Percentiles rank a stretch among this genome's conserved stretches.
Evolutionary conservation across 1,140 invertebrate species (phyloP).

Genomic region (Coptotermes formosanus): DNA sequence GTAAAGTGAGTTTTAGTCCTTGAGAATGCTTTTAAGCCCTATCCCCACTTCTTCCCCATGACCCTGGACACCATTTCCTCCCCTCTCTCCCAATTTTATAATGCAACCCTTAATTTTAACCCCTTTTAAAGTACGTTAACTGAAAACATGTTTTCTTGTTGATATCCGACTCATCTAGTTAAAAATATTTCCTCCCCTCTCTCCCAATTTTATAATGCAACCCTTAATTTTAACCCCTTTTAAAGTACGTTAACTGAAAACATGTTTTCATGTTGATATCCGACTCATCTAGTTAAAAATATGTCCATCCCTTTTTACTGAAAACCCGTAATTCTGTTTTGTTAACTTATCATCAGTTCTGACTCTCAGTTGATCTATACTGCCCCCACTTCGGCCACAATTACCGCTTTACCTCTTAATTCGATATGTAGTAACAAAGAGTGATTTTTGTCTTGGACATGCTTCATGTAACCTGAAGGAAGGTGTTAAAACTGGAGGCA

Average conservation of each 20-base stretch:
- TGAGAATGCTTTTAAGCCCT: neutral
- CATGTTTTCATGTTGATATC: neutral
- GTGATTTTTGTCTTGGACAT: too few relatives aligned
- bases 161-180: too few relatives aligned
- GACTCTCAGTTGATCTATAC: neutral
- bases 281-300: neutral
- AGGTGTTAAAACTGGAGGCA: neutral
- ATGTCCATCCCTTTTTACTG: neutral
- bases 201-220: neutral
- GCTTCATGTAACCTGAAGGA: neutral
- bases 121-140: neutral
- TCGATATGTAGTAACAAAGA: neutral
- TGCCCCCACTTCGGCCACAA: neutral
- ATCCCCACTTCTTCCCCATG: slow-evolving; percentile 1
- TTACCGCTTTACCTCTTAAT: neutral
- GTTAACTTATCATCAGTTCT: neutral
- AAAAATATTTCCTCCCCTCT: neutral
- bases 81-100: neutral
- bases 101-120: neutral
- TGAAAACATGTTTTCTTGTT: neutral
- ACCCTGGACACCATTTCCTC: neutral
- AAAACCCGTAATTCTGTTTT: neutral
- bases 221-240: slow-evolving; percentile 2
- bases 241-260: too few relatives aligned
- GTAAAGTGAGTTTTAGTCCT: neutral